Evolutionary conservation across 2,888 invertebrate species (phyloP).

Genomic region (Spicauda simplicius): DNA sequence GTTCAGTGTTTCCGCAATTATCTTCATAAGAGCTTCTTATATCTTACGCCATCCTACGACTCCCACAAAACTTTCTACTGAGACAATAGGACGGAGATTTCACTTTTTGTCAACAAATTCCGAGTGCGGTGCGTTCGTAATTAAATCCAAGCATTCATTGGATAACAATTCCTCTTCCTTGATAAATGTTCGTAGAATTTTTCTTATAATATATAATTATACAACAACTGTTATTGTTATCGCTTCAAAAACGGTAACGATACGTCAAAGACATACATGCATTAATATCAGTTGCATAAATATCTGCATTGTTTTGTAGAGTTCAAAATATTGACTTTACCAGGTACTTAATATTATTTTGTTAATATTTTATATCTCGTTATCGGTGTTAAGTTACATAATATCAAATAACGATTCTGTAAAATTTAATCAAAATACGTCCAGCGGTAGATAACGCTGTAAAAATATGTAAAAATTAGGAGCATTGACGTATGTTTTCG

Average conservation of each 20-base stretch:
- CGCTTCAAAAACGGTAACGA: not conserved
- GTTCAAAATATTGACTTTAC: no score
- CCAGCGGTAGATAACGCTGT: no score
- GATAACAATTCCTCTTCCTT: slow-evolving; percentile 62
- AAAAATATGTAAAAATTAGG: not conserved
- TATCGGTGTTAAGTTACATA: no score
- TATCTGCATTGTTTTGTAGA: no score
- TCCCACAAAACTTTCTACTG: slow-evolving; percentile 72
- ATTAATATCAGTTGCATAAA: no score
- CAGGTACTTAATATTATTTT: no score
- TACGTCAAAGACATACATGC: no score
- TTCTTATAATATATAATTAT: slow-evolving; percentile 7
- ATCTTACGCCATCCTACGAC: slow-evolving; percentile 47
- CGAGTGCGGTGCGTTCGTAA: slow-evolving; percentile 58
- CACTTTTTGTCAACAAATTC: slow-evolving; percentile 76
- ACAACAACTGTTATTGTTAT: slow-evolving; percentile 16
- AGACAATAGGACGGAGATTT: slow-evolving; percentile 78
- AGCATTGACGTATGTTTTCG: not conserved
- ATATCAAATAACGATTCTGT: no score
- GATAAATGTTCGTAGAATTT: slow-evolving; percentile 37
- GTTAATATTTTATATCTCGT: no score
- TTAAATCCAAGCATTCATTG: slow-evolving; percentile 59
- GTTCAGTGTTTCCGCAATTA: slow-evolving; percentile 62
- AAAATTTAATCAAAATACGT: no score
- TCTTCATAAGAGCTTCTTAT: slow-evolving; percentile 60